phyloP scores from a whole-genome alignment of 2,113 vertebrate species.

The Psilopsiagon aymara region DNA sequence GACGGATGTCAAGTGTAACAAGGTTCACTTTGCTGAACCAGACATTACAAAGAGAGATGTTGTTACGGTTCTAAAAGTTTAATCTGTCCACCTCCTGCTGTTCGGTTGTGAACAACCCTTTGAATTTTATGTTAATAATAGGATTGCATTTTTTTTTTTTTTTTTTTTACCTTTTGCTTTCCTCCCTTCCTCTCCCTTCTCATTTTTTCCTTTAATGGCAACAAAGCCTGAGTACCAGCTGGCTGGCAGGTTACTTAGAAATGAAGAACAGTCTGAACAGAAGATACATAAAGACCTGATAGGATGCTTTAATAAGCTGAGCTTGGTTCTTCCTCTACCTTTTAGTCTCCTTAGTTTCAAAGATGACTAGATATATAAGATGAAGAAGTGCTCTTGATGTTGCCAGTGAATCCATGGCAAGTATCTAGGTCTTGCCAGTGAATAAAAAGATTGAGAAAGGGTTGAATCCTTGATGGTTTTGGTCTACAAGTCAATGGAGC shows the following conservation, averaged over 20 bases:
- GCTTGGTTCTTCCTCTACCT: not conserved
- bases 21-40: conserved; percentile 6
- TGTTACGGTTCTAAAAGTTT: conserved; percentile 33
- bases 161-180: not conserved
- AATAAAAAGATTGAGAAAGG: not conserved
- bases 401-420: not conserved
- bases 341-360: not conserved
- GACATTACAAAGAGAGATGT: not conserved
- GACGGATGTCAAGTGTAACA: conserved; percentile 8
- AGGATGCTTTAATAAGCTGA: not conserved
- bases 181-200: not conserved
- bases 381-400: not conserved
- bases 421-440: not conserved
- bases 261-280: not conserved
- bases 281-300: not conserved
- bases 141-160: not conserved
- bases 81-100: conserved; percentile 38
- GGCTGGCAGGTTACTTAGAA: conserved; percentile 9
- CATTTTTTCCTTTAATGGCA: not conserved
- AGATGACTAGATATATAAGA: not conserved
- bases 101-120: conserved; percentile 17
- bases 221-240: conserved; percentile 24
- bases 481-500: not conserved
- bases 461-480: not conserved
- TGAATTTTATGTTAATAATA: conserved; percentile 49